phyloP scores from a whole-genome alignment of 2,797 vertebrate genomes.

The Furcifer pardalis region DNA sequence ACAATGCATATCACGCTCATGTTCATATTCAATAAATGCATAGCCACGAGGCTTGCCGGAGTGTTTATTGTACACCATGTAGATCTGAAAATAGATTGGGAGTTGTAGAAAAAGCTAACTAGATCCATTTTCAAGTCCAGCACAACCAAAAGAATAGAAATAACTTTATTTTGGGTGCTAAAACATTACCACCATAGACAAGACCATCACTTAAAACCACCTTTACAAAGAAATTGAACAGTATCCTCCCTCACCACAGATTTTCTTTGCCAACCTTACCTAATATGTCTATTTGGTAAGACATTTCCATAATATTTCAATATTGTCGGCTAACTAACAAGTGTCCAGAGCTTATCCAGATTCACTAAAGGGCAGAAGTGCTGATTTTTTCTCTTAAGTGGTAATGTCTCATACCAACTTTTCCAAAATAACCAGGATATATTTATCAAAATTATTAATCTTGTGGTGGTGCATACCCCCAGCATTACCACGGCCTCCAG shows the following conservation, averaged over 20 bases:
- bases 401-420: constrained; percentile 88
- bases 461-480: constrained; percentile 90
- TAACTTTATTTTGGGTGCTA: neutral
- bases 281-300: neutral
- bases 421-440: constrained; percentile 87
- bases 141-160: neutral
- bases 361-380: constrained; percentile 85
- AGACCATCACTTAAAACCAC: neutral
- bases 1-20: constrained; percentile 98
- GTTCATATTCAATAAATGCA: constrained; percentile 96
- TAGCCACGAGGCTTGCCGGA: constrained; percentile 93
- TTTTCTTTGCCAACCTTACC: neutral
- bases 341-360: constrained; percentile 88
- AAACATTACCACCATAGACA: neutral
- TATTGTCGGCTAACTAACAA: constrained; percentile 93
- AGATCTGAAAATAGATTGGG: constrained; percentile 79
- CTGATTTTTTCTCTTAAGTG: constrained; percentile 87
- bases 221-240: neutral
- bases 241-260: neutral
- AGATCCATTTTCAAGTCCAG: neutral
- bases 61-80: constrained; percentile 94
- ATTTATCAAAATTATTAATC: constrained; percentile 96
- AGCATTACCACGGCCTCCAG: constrained; percentile 89
- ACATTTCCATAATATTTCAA: constrained; percentile 70
- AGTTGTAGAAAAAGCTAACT: neutral